Conservation (phyloP, 2,888 invertebrate species). For the Idaea straminata region DNA sequence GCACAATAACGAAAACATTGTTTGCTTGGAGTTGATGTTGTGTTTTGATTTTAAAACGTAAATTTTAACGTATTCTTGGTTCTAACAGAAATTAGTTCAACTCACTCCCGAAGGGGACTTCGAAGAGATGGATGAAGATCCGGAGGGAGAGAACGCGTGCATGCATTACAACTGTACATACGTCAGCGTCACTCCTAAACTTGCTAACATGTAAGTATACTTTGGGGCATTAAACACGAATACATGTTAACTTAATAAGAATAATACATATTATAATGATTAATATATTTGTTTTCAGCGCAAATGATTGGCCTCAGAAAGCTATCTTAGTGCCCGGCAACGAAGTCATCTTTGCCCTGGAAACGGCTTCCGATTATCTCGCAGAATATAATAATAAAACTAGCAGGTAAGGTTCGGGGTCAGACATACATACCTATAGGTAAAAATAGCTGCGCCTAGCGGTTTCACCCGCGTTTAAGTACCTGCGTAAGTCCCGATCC, state of each 20-base stretch:
- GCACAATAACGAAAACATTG: constrained; percentile 20
- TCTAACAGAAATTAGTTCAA: constrained; percentile 55
- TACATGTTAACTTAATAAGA: background rate
- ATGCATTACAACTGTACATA: constrained; percentile 72
- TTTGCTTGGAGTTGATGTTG: constrained; percentile 7
- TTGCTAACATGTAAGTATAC: constrained; percentile 61
- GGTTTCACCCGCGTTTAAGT: too few relatives aligned
- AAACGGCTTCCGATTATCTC: constrained; percentile 96
- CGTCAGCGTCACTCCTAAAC: constrained; percentile 65
- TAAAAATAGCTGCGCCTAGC: too few relatives aligned
- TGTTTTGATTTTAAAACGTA: constrained; percentile 19
- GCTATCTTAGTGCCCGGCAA: constrained; percentile 94
- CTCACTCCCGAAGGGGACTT: constrained; percentile 58
- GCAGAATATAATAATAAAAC: constrained; percentile 83
- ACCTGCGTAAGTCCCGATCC: too few relatives aligned
- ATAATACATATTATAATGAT: background rate
- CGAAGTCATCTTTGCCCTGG: constrained; percentile 96
- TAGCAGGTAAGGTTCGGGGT: background rate
- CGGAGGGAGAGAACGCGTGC: constrained; percentile 53
- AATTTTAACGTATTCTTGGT: constrained; percentile 4
- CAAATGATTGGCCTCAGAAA: constrained; percentile 91
- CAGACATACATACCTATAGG: too few relatives aligned
- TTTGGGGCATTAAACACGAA: background rate
- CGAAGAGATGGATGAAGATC: constrained; percentile 61
- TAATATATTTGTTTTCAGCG: constrained; percentile 42